phyloP scores from a whole-genome alignment of 2,888 invertebrate genomes.

The Coecobrya sp. region DNA sequence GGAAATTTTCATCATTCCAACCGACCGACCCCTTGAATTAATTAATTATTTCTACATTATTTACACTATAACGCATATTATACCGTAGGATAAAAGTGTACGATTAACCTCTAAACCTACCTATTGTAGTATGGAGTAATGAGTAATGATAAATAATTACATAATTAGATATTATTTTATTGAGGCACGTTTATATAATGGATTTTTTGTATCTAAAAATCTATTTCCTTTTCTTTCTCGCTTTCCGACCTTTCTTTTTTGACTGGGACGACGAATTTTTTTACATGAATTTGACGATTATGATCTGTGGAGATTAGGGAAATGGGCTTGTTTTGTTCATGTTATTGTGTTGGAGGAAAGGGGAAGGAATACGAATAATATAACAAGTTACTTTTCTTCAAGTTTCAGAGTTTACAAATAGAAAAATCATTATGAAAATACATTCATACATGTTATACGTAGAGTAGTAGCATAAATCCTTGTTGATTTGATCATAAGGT shows the following conservation, averaged over 20 bases:
- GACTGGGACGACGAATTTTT: background rate
- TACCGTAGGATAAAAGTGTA: too few relatives aligned
- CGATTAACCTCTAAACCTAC: too few relatives aligned
- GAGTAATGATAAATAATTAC: background rate
- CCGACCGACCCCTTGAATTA: too few relatives aligned
- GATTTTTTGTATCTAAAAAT: constrained; percentile 56
- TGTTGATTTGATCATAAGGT: background rate
- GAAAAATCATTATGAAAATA: constrained; percentile 63
- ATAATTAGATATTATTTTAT: constrained; percentile 35
- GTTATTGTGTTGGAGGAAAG: background rate
- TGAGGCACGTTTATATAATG: constrained; percentile 75
- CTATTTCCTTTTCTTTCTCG: constrained; percentile 19
- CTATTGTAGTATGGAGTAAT: background rate
- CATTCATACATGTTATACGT: constrained; percentile 50
- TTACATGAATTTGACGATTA: too few relatives aligned
- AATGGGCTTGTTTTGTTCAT: background rate
- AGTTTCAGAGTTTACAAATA: constrained; percentile 35
- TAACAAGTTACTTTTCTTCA: background rate
- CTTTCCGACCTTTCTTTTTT: background rate
- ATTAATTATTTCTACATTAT: too few relatives aligned
- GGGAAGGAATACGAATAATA: background rate
- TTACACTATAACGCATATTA: background rate
- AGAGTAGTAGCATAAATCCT: background rate
- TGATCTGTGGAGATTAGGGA: background rate
- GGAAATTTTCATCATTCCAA: too few relatives aligned